phyloP scores from a whole-genome alignment of 2,113 vertebrate genomes.

The Urocynchramus pylzowi region DNA sequence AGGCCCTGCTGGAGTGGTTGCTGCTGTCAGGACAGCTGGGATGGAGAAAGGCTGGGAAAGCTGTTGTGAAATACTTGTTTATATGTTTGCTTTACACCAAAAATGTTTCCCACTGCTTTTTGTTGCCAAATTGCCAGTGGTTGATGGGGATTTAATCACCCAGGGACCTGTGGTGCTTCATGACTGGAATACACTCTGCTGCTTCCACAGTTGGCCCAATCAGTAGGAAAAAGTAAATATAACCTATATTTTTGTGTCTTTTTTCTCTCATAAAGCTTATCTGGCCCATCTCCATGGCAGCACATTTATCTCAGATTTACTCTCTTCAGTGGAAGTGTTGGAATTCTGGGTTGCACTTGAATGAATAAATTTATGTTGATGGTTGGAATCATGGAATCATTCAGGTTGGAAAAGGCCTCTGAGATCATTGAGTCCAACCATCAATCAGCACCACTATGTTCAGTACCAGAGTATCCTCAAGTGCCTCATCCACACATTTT shows the following conservation, averaged over 20 bases:
- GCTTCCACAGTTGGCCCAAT: not conserved
- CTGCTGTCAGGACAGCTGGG: not conserved
- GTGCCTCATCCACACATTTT: not conserved
- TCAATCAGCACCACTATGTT: not conserved
- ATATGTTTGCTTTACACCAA: not conserved
- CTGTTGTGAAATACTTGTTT: not conserved
- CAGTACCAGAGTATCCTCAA: accelerated
- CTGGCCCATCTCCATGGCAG: not conserved
- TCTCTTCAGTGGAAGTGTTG: not conserved
- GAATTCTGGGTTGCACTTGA: not conserved
- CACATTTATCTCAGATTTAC: not conserved
- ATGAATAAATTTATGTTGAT: not conserved
- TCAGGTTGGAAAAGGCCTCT: not conserved
- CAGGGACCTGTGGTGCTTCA: not conserved
- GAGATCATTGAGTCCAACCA: not conserved
- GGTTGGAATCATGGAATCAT: not conserved
- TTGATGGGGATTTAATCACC: not conserved
- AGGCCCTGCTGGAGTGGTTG: not conserved
- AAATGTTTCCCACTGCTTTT: not conserved
- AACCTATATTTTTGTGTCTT: not conserved
- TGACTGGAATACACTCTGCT: not conserved
- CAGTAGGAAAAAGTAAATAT: not conserved
- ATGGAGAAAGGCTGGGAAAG: not conserved
- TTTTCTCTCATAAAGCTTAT: not conserved
- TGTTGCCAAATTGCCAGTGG: not conserved